Percentiles rank a stretch among this genome's conserved stretches.
phyloP scores from a whole-genome alignment of 2,888 invertebrate species.

The Steromphala cineraria region DNA sequence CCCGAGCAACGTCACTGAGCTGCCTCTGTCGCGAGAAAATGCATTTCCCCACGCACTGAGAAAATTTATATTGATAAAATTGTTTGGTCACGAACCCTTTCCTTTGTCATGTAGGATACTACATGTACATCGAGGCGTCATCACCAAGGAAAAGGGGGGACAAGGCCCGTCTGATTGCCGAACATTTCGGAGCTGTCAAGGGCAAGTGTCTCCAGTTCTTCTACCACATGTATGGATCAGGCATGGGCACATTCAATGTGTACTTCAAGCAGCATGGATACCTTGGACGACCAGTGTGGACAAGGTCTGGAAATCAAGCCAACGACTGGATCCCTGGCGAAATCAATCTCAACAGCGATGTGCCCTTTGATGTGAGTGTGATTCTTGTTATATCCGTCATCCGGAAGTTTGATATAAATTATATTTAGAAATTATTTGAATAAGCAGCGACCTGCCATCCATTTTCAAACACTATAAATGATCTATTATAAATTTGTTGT shows the following conservation, averaged over 20 bases:
- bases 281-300: slow-evolving; percentile 57
- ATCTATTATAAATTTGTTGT: no score
- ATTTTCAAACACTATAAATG: no score
- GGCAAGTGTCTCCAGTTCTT: slow-evolving; percentile 66
- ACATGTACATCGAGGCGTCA: slow-evolving; percentile 66
- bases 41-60: no score
- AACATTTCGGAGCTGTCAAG: slow-evolving; percentile 47
- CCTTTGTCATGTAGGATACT: no score
- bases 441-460: no score
- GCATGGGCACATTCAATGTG: slow-evolving; percentile 61
- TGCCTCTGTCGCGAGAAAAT: no score
- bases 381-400: not conserved
- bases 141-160: slow-evolving; percentile 46
- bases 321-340: slow-evolving; percentile 62
- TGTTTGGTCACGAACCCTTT: no score
- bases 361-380: slow-evolving; percentile 57
- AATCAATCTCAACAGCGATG: slow-evolving; percentile 52
- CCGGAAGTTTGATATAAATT: not conserved
- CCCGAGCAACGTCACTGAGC: no score
- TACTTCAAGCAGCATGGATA: slow-evolving; percentile 37
- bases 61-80: no score
- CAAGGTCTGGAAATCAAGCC: slow-evolving; percentile 55
- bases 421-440: not conserved
- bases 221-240: slow-evolving; percentile 68
- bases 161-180: slow-evolving; percentile 58